Evolutionary conservation across 2,797 vertebrate genomes (phyloP).

Genomic region (Pelodytes ibericus): DNA sequence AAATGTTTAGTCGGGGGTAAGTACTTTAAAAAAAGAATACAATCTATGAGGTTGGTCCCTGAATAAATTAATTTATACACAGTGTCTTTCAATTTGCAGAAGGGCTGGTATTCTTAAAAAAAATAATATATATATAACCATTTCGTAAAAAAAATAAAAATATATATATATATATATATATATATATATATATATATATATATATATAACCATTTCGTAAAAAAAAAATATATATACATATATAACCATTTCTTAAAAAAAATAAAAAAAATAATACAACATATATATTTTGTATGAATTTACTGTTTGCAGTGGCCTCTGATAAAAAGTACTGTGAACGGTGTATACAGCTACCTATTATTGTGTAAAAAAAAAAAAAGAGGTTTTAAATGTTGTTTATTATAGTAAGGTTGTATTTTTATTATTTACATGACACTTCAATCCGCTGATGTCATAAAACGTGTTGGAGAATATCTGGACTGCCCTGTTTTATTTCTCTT

Average conservation of each 20-base stretch:
- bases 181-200: background rate
- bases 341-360: constrained; percentile 30
- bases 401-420: constrained; percentile 33
- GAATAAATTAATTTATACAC: background rate
- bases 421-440: constrained; percentile 7
- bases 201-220: background rate
- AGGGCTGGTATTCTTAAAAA: constrained; percentile 20
- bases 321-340: constrained; percentile 36
- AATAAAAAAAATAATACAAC: constrained; percentile 5
- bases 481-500: constrained; percentile 17
- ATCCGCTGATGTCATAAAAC: constrained; percentile 27
- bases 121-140: background rate
- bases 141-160: background rate
- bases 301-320: constrained; percentile 35
- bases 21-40: background rate
- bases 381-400: constrained; percentile 27
- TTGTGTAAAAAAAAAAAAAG: constrained; percentile 21
- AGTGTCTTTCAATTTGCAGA: constrained; percentile 19
- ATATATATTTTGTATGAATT: constrained; percentile 31
- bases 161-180: background rate
- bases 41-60: constrained; percentile 1
- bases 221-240: background rate
- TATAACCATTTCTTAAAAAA: background rate
- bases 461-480: constrained; percentile 28
- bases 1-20: constrained; percentile 15